Percentiles rank a stretch among this genome's conserved stretches.
These are phyloP conservation scores for Molanna angustata DNA, from an alignment of 2,888 invertebrate genomes.

Conservation along the genomic window DNA sequence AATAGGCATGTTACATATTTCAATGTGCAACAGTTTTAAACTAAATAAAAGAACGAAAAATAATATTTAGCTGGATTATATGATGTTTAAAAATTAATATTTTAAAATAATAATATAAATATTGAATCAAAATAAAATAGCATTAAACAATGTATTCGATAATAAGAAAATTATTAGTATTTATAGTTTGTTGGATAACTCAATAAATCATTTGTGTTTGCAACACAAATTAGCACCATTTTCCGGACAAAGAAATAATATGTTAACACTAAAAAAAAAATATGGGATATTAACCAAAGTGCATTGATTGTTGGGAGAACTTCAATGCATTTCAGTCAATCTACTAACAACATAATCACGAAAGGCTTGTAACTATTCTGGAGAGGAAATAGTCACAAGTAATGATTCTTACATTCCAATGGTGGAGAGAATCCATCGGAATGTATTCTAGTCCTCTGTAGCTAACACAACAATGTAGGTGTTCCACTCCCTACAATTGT, in stretches of 20 bases:
- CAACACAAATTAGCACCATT: slow-evolving; percentile 32
- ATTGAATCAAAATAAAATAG: slow-evolving; percentile 15
- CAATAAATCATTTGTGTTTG: slow-evolving; percentile 15
- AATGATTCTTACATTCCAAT: neutral
- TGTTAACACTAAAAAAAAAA: slow-evolving; percentile 9
- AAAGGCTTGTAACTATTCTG: neutral
- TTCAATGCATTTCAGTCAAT: neutral
- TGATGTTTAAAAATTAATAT: slow-evolving; percentile 14
- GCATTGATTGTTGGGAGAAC: neutral
- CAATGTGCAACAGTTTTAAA: slow-evolving; percentile 24
- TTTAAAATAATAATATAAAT: slow-evolving; percentile 10
- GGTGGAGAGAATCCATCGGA: slow-evolving; percentile 2
- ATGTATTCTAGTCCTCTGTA: neutral
- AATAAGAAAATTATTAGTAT: slow-evolving; percentile 19
- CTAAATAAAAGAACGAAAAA: slow-evolving; percentile 14
- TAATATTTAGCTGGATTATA: slow-evolving; percentile 7
- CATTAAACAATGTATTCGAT: slow-evolving; percentile 12
- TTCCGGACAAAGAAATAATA: slow-evolving; percentile 31
- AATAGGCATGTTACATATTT: slow-evolving; percentile 27
- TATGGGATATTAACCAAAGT: slow-evolving; percentile 1
- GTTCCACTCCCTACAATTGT: slow-evolving; percentile 27
- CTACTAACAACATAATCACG: neutral
- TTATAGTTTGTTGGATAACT: slow-evolving; percentile 22
- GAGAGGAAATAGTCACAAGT: neutral
- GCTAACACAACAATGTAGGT: slow-evolving; percentile 7